Conservation (phyloP, 2,113 vertebrate genomes). For the Bubo scandiacus region DNA sequence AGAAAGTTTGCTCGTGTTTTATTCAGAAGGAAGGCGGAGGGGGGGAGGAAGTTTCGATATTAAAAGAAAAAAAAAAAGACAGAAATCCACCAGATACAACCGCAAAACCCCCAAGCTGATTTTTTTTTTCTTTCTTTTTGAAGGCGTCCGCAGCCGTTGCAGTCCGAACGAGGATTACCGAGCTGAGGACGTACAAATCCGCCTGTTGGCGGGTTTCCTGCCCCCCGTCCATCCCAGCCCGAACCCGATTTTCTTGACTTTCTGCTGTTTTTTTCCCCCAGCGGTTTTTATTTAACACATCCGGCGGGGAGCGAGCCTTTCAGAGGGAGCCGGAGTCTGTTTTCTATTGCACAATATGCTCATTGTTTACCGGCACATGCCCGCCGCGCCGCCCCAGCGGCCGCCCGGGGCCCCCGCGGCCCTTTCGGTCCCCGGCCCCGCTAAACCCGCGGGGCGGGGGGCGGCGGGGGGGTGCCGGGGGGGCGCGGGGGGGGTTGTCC, state of each 20-base stretch:
- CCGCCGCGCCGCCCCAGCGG: background rate
- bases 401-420: background rate
- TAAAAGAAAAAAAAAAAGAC: background rate
- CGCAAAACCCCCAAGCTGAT: background rate
- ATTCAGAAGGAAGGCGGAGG: background rate
- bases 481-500: background rate
- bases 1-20: background rate
- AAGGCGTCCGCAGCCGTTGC: background rate
- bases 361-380: conserved; percentile 50
- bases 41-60: background rate
- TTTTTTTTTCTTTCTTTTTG: background rate
- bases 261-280: background rate
- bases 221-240: background rate
- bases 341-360: conserved; percentile 9
- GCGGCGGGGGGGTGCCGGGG: background rate
- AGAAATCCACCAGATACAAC: background rate
- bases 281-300: conserved; percentile 52
- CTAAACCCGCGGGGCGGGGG: background rate
- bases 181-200: background rate
- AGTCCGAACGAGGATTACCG: background rate
- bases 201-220: background rate
- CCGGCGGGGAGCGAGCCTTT: background rate
- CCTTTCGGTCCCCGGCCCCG: background rate
- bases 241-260: conserved; percentile 3
- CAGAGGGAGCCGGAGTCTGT: conserved; percentile 29